Percentiles rank a stretch among this genome's conserved stretches.
phyloP scores from a whole-genome alignment of 2,113 vertebrate genomes.

The Struthio camelus region DNA sequence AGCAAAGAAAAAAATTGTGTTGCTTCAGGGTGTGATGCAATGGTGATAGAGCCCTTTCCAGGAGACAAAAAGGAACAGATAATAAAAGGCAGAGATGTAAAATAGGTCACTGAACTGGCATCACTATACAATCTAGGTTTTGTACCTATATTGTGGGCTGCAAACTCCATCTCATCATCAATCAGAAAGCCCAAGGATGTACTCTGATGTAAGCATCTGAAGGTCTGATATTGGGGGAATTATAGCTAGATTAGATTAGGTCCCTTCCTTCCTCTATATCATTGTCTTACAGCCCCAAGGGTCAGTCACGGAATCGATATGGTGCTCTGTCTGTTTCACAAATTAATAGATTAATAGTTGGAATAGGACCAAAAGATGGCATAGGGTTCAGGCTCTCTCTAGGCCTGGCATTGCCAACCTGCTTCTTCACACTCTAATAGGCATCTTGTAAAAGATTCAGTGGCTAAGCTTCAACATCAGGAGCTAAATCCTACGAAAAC shows the following conservation, averaged over 20 bases:
- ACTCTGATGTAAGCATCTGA: accelerated
- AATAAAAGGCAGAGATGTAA: not conserved
- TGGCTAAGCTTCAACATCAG: accelerated
- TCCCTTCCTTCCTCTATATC: not conserved
- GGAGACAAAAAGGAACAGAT: not conserved
- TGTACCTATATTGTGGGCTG: accelerated
- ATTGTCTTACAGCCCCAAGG: accelerated
- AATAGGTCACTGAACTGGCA: accelerated
- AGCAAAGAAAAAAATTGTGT: not conserved
- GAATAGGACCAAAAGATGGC: not conserved
- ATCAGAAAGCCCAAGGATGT: not conserved
- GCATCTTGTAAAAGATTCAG: accelerated
- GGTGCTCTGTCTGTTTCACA: not conserved
- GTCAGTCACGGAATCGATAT: not conserved
- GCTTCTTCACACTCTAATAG: not conserved
- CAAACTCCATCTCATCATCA: not conserved
- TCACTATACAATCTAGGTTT: not conserved
- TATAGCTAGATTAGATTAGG: not conserved
- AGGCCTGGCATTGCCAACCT: accelerated
- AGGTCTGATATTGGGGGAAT: not conserved
- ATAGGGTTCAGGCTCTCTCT: accelerated
- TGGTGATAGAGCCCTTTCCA: not conserved
- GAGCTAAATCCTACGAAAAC: not conserved
- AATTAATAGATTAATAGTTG: accelerated
- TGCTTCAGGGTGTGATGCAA: slow-evolving; percentile 52